Evolutionary conservation across 2,888 invertebrate species (phyloP).

Genomic region (Oxycera nigricornis): DNA sequence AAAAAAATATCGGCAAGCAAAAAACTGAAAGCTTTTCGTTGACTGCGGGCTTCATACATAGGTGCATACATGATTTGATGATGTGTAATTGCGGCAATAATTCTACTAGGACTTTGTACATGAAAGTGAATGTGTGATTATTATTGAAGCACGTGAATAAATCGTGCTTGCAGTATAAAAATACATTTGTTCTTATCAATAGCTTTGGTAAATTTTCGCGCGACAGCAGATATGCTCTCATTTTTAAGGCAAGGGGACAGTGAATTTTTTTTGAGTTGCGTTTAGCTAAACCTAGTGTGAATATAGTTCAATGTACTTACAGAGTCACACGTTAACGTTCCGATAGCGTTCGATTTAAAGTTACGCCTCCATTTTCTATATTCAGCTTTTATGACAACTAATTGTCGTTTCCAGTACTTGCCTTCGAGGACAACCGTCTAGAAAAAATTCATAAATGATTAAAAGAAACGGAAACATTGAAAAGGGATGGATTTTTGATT

Average conservation of each 20-base stretch:
- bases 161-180: background rate
- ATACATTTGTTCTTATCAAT: background rate
- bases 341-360: constrained; percentile 75
- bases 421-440: constrained; percentile 98
- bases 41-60: background rate
- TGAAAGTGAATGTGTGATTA: background rate
- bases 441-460: no score
- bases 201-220: background rate
- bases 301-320: constrained; percentile 63
- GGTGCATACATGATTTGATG: background rate
- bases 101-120: background rate
- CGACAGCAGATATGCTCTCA: no score
- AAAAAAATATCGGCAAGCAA: background rate
- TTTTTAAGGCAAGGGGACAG: no score
- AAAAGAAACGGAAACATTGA: no score
- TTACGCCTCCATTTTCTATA: constrained; percentile 96
- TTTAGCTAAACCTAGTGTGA: background rate
- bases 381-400: constrained; percentile 96
- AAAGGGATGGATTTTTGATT: no score
- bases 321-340: constrained; percentile 78
- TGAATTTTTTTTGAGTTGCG: background rate
- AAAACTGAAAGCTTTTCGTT: background rate
- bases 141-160: background rate
- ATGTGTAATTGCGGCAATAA: background rate
- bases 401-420: constrained; percentile 98